Evolutionary conservation across 2,797 vertebrate species (phyloP), one percentile per base, ranked within the genome.

Genomic region (Prunella strophiata): DNA sequence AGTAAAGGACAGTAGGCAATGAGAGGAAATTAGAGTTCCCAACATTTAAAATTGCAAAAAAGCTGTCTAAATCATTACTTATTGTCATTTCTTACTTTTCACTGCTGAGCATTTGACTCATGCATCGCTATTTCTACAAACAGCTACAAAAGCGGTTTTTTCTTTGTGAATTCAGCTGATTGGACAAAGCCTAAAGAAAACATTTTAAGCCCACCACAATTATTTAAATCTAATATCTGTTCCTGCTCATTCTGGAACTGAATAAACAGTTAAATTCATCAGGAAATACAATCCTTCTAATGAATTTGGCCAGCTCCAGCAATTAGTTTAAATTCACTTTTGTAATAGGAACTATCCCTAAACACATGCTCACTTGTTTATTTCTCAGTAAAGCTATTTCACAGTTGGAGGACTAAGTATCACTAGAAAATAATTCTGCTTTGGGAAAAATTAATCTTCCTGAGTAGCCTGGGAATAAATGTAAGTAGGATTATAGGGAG

Each of bases 371-470:
- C 42, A 38, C 70, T 73, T 93, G 87, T 62, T 80, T 85, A 36
- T 96, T 95, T 91, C 81, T 89, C 78, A 58, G n/a, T 89, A 96
- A 90, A 94, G 57, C 83, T 89, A 68, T 91, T 94, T 91, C 82
- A 88, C 91, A 84, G 87, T 42, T 54, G 78, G n/a, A 62, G 40
- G 91, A 85, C 79, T 79, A 76, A 88, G 30, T 11, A 59, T 66
- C 82, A 54, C 65, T 91, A 61, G 86, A 77, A 94, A 96, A 95
- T 77, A 38, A 79, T 92, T 78, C 18, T 36, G 20, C 71, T 88
- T 55, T 63, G 82, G 80, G 87, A 81, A 91, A 91, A 97, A 95
- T 71, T 91, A 83, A 78, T 94, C 94, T 89, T 67, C 30, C 83
- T 17, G 18, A 90, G 68, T 93, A 93, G 74, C 79, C 87, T 79